Conservation (phyloP, 2,888 invertebrate species). For the Lysandra bellargus region DNA sequence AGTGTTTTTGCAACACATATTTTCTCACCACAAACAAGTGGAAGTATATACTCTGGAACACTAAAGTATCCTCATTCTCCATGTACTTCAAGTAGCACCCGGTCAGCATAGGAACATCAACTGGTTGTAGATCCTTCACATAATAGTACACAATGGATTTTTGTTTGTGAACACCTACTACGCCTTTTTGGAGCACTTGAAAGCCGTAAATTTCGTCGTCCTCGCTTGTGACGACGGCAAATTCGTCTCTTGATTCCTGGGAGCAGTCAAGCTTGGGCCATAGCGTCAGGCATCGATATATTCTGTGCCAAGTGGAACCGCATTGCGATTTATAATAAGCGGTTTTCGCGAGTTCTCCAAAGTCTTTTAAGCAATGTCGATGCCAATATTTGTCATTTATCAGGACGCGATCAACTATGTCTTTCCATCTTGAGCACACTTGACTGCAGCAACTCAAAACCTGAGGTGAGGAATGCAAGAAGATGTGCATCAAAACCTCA, state of each 20-base stretch:
- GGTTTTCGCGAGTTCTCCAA: conserved; percentile 43
- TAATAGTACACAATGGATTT: conserved; percentile 56
- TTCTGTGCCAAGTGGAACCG: conserved; percentile 52
- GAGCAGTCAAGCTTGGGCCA: conserved; percentile 56
- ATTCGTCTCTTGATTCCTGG: conserved; percentile 56
- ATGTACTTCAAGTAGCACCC: conserved; percentile 56
- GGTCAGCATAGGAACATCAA: conserved; percentile 44
- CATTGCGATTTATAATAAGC: conserved; percentile 50
- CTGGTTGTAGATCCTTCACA: conserved; percentile 48
- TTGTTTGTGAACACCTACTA: conserved; percentile 57
- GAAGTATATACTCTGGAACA: conserved; percentile 48
- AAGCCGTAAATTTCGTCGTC: conserved; percentile 56
- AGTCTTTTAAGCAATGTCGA: conserved; percentile 53
- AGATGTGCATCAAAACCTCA: conserved; percentile 57
- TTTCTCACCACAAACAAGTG: conserved; percentile 54
- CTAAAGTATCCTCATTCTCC: conserved; percentile 53
- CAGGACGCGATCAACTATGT: conserved; percentile 54
- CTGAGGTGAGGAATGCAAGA: conserved; percentile 52
- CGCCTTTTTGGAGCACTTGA: conserved; percentile 51
- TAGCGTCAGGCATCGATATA: conserved; percentile 59
- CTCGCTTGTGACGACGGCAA: conserved; percentile 52
- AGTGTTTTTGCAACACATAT: conserved; percentile 37
- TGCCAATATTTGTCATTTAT: conserved; percentile 54
- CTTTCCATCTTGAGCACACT: conserved; percentile 58
- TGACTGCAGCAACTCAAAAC: conserved; percentile 54